These are phyloP conservation scores for Drosophila punjabiensis DNA, from an alignment of 1,140 invertebrate genomes.

Conservation along the genomic window DNA sequence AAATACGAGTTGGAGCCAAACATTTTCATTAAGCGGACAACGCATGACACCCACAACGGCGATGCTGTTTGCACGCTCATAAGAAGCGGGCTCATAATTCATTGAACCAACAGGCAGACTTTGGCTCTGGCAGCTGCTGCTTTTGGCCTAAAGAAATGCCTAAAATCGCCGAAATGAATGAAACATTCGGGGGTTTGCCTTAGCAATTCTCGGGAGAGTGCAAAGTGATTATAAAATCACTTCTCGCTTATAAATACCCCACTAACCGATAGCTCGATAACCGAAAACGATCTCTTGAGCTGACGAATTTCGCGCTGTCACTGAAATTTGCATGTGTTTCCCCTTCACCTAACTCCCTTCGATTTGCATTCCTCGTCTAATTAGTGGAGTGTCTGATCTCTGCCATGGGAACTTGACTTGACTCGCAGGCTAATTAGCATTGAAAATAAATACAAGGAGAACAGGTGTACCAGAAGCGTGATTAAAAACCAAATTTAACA, in stretches of 20 bases:
- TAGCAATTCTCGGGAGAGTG: constrained; percentile 61
- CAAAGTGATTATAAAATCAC: constrained; percentile 63
- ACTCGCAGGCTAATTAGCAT: constrained; percentile 48
- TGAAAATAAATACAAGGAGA: background rate
- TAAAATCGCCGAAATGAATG: constrained; percentile 53
- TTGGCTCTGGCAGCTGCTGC: constrained; percentile 16
- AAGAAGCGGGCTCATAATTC: constrained; percentile 78
- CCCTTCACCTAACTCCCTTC: background rate
- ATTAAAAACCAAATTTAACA: constrained; percentile 25
- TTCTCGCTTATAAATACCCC: constrained; percentile 61
- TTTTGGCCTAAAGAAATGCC: constrained; percentile 22
- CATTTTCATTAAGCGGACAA: constrained; percentile 74
- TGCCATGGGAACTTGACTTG: constrained; percentile 64
- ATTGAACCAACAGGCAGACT: constrained; percentile 57
- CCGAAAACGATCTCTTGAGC: constrained; percentile 34
- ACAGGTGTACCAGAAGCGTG: constrained; percentile 14
- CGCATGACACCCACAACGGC: constrained; percentile 71
- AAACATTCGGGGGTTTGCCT: constrained; percentile 64
- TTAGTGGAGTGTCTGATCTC: constrained; percentile 46
- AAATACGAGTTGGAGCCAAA: constrained; percentile 51
- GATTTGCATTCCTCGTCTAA: constrained; percentile 55
- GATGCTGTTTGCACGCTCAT: constrained; percentile 68
- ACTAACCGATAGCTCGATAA: constrained; percentile 22
- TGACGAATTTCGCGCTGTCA: constrained; percentile 64
- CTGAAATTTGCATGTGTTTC: constrained; percentile 22